phyloP scores from a whole-genome alignment of 2,888 invertebrate species.

The Podotricha telesiphe region DNA sequence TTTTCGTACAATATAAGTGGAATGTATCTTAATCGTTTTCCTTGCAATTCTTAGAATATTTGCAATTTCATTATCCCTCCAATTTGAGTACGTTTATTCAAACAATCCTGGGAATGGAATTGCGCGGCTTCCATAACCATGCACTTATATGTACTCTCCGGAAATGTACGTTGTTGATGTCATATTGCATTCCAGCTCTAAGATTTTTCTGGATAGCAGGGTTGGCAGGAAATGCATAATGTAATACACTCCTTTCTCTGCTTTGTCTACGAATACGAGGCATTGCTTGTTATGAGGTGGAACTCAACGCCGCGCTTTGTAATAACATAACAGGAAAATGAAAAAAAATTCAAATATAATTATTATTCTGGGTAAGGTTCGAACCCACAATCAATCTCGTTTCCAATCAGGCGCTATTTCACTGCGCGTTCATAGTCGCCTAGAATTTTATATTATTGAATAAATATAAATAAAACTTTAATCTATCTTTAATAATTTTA shows the following conservation, averaged over 20 bases:
- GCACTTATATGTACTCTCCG: not conserved
- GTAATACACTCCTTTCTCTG: not conserved
- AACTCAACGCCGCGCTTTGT: no score
- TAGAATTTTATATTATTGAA: no score
- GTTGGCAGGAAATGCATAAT: not conserved
- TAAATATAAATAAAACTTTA: no score
- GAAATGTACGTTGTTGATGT: not conserved
- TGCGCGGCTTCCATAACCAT: not conserved
- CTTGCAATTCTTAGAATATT: not conserved
- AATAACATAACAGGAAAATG: no score
- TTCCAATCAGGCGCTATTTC: no score
- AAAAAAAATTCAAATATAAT: no score
- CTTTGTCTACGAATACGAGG: no score
- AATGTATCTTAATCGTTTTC: not conserved
- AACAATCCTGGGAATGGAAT: constrained; percentile 4
- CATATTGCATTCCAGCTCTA: not conserved
- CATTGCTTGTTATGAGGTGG: no score
- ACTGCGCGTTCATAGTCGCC: no score
- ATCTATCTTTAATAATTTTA: no score
- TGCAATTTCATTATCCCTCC: constrained; percentile 19
- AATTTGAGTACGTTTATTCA: constrained; percentile 6
- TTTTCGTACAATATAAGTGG: not conserved
- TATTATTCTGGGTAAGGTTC: no score
- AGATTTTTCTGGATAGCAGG: not conserved
- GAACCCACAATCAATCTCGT: no score